These are phyloP conservation scores for Pseudomyrmex dendroicus DNA, from an alignment of 1,140 invertebrate species.

Conservation along the genomic window DNA sequence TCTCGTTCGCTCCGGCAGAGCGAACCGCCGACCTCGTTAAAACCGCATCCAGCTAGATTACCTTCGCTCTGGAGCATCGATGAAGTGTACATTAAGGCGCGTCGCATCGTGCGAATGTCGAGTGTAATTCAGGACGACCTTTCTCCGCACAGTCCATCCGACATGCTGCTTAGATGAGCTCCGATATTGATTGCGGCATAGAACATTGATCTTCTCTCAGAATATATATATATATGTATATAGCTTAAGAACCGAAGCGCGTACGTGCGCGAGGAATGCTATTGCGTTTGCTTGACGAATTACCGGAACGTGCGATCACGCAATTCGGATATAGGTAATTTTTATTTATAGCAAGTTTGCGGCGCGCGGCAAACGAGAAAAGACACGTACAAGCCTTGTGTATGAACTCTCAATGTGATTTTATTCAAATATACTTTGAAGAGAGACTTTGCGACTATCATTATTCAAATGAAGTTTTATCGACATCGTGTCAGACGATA, in stretches of 20 bases:
- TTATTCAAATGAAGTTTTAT: background rate
- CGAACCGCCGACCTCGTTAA: slow-evolving; percentile 59
- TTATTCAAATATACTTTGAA: too few species aligned
- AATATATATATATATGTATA: too few species aligned
- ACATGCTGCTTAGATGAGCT: slow-evolving; percentile 22
- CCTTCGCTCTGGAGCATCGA: slow-evolving; percentile 8
- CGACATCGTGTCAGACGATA: background rate
- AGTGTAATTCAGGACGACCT: slow-evolving; percentile 26
- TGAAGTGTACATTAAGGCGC: slow-evolving; percentile 59
- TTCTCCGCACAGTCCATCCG: slow-evolving; percentile 8
- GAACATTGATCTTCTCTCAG: background rate
- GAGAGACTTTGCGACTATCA: background rate
- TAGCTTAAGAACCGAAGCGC: background rate
- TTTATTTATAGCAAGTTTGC: background rate
- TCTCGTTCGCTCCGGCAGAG: background rate
- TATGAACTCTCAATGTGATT: too few species aligned
- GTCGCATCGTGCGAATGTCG: slow-evolving; percentile 21
- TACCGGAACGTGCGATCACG: background rate
- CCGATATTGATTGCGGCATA: slow-evolving; percentile 18
- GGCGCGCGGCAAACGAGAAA: too few species aligned
- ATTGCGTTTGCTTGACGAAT: background rate
- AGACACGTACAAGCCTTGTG: too few species aligned
- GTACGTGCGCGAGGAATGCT: background rate
- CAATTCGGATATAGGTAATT: background rate
- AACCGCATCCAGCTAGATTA: slow-evolving; percentile 57